These are phyloP conservation scores for Rhinoptilus africanus DNA, from an alignment of 2,113 vertebrate genomes.

Conservation along the genomic window DNA sequence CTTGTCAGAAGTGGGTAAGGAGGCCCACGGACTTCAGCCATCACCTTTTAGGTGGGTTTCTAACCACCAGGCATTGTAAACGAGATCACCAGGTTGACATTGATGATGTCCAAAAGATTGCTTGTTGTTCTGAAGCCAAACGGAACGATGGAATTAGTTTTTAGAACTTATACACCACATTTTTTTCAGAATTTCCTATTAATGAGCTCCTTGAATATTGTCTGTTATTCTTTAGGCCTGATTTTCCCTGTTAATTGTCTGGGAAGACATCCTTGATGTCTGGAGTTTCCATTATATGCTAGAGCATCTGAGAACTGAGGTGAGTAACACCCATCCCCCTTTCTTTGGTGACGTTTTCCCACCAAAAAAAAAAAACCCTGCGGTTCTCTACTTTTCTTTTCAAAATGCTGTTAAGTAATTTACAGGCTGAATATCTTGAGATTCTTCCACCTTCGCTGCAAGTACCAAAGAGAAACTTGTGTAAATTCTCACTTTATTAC, in stretches of 20 bases:
- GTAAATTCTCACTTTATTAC: conserved; percentile 41
- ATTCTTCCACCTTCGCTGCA: background rate
- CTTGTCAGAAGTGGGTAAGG: background rate
- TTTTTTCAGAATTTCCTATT: background rate
- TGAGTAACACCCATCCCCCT: background rate
- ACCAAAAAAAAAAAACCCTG: background rate
- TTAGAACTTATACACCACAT: background rate
- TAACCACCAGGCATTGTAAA: background rate
- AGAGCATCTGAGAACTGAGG: background rate
- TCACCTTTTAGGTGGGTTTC: background rate
- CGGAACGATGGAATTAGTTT: background rate
- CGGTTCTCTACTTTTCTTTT: background rate
- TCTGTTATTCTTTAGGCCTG: background rate
- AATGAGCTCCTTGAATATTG: background rate
- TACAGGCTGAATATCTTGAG: background rate
- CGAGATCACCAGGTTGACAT: background rate
- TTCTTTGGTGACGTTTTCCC: background rate
- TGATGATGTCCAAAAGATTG: background rate
- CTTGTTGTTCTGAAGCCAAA: background rate
- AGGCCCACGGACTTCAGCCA: background rate
- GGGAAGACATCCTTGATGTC: background rate
- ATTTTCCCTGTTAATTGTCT: background rate
- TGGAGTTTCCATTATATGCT: background rate
- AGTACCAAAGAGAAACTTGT: background rate
- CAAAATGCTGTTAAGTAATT: background rate